These are phyloP conservation scores for Sternarchorhynchus goeldii DNA, from an alignment of 2,797 vertebrate species.

Conservation along the genomic window DNA sequence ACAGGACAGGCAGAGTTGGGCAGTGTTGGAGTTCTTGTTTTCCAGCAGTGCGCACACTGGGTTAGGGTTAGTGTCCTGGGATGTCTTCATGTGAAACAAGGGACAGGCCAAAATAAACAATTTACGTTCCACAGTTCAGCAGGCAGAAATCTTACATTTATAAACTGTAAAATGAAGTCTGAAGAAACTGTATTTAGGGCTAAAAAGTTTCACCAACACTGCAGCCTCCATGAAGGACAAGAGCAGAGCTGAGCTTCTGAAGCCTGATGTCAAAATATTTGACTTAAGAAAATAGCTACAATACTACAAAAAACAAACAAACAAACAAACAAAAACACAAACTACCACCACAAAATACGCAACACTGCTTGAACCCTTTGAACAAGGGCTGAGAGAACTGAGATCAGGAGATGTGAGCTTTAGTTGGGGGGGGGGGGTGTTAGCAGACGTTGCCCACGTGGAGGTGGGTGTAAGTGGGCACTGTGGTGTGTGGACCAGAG, in stretches of 20 bases:
- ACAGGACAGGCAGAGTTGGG: conserved; percentile 15
- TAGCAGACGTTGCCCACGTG: neutral
- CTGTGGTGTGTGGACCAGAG: neutral
- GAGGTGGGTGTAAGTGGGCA: neutral
- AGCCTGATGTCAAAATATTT: no score
- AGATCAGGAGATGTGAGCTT: neutral
- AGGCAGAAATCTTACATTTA: neutral
- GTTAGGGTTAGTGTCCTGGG: neutral
- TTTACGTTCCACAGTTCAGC: neutral
- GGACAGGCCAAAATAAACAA: neutral
- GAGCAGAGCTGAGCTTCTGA: neutral
- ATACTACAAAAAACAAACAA: no score
- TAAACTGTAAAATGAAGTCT: neutral
- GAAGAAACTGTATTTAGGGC: neutral
- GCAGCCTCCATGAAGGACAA: neutral
- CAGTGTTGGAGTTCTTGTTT: neutral
- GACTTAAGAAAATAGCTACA: no score
- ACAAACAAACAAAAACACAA: no score
- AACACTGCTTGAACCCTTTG: no score
- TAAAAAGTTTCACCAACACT: neutral
- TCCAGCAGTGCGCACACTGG: neutral
- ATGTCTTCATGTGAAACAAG: neutral
- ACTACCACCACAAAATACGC: no score
- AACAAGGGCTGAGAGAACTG: no score
- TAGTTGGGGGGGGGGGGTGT: neutral